A percentile compares a stretch with the other conserved stretches of the same genome.
These are phyloP conservation scores for Eurystomus gularis DNA, from an alignment of 2,113 vertebrate species.

Conservation along the genomic window DNA sequence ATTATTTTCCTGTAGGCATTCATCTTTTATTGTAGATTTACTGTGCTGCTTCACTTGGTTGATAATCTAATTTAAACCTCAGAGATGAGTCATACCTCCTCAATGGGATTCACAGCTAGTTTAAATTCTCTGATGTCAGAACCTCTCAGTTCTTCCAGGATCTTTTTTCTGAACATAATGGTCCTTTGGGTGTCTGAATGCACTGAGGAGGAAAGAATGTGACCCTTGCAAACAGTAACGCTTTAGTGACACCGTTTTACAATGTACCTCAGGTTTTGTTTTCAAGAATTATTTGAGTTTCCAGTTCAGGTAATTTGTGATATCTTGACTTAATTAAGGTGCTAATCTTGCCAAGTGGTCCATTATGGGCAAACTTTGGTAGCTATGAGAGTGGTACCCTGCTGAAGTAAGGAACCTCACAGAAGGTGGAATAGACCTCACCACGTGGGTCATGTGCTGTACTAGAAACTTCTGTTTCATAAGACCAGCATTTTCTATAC, in stretches of 20 bases:
- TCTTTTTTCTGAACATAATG: slow-evolving; percentile 6
- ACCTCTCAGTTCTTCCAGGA: slow-evolving; percentile 32
- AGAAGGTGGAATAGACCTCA: neutral
- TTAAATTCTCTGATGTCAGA: slow-evolving; percentile 55
- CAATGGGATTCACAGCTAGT: slow-evolving; percentile 62
- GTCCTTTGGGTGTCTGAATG: neutral
- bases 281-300: slow-evolving; percentile 34
- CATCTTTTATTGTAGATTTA: slow-evolving; percentile 56
- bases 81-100: slow-evolving; percentile 65
- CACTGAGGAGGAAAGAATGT: neutral
- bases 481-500: neutral
- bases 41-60: slow-evolving; percentile 34
- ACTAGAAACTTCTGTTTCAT: neutral
- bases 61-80: slow-evolving; percentile 70
- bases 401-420: neutral
- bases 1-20: slow-evolving; percentile 69
- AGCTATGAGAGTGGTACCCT: rapidly evolving
- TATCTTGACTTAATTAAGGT: neutral
- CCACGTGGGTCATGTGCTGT: neutral
- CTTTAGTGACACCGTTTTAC: neutral
- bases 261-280: neutral
- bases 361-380: neutral
- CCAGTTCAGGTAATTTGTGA: neutral
- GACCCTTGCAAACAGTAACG: neutral
- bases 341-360: neutral